Evolutionary conservation across 1,140 invertebrate species (phyloP).

Genomic region (Drosophila subobscura): DNA sequence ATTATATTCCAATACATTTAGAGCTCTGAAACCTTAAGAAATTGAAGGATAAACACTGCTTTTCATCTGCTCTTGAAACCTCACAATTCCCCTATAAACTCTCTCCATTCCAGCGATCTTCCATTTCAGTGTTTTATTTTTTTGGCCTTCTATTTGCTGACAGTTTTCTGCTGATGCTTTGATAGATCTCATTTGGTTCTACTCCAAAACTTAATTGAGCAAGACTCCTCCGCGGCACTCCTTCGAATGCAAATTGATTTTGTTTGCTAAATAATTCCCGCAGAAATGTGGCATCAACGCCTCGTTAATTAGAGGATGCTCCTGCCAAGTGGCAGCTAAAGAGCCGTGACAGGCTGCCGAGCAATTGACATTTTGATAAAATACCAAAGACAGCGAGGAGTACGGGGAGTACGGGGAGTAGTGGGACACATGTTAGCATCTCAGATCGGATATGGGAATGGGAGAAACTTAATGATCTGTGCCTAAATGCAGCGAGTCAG

Average conservation of each 20-base stretch:
- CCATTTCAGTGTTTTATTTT: conserved; percentile 9
- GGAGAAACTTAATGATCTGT: conserved; percentile 78
- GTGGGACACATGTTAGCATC: conserved; percentile 57
- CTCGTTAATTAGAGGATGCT: conserved; percentile 63
- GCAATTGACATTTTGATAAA: conserved; percentile 69
- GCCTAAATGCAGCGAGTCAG: conserved; percentile 65
- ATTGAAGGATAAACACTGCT: too few relatives aligned
- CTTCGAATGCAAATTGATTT: conserved; percentile 31
- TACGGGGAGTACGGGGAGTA: conserved; percentile 3
- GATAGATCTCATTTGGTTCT: conserved; percentile 35
- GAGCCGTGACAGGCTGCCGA: conserved; percentile 54
- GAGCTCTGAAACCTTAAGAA: too few relatives aligned
- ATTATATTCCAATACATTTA: too few relatives aligned
- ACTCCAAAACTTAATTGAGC: conserved; percentile 12
- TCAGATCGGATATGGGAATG: conserved; percentile 67
- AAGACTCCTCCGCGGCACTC: conserved; percentile 11
- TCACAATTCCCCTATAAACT: conserved; percentile 1
- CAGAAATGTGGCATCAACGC: conserved; percentile 58
- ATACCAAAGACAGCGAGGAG: background rate
- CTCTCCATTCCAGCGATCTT: background rate
- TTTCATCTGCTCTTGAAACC: too few relatives aligned
- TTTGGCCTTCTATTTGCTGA: conserved; percentile 9
- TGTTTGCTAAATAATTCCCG: conserved; percentile 29
- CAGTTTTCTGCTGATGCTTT: conserved; percentile 31
- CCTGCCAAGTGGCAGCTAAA: conserved; percentile 47